Conservation (phyloP, 2,113 vertebrate species). For the Cyanoderma ruficeps region DNA sequence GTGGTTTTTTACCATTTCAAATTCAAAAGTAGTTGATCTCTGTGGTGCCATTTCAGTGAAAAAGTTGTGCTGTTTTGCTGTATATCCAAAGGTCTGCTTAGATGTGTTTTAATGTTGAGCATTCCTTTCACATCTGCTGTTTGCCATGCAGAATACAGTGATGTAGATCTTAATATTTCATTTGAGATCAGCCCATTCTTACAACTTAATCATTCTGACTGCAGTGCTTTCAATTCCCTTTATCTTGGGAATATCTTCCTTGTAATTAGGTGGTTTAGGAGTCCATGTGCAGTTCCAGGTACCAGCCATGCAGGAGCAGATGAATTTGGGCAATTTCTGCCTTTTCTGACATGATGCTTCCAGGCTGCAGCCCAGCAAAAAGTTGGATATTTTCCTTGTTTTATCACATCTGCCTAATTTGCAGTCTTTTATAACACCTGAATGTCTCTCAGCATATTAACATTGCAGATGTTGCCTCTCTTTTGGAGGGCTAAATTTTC, state of each 20-base stretch:
- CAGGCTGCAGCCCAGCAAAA: not conserved
- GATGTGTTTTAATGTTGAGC: not conserved
- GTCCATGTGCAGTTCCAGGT: not conserved
- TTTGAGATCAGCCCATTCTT: not conserved
- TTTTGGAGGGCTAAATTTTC: not conserved
- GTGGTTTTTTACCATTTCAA: not conserved
- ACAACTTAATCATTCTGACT: not conserved
- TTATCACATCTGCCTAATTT: slow-evolving; percentile 41
- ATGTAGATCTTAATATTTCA: not conserved
- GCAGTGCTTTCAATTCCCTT: not conserved
- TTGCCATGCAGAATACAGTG: not conserved
- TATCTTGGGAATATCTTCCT: not conserved
- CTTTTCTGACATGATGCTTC: not conserved
- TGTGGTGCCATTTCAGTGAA: fast-evolving
- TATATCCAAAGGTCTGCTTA: not conserved
- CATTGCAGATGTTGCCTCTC: slow-evolving; percentile 15
- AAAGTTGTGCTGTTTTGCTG: not conserved
- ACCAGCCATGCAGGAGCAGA: not conserved
- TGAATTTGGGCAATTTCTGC: not conserved
- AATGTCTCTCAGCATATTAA: not conserved
- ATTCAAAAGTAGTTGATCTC: not conserved
- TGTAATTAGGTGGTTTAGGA: not conserved
- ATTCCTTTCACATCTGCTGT: not conserved
- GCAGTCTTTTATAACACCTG: not conserved
- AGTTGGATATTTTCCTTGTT: not conserved